phyloP scores from a whole-genome alignment of 2,888 invertebrate species.

The Linnaemya tessellans region DNA sequence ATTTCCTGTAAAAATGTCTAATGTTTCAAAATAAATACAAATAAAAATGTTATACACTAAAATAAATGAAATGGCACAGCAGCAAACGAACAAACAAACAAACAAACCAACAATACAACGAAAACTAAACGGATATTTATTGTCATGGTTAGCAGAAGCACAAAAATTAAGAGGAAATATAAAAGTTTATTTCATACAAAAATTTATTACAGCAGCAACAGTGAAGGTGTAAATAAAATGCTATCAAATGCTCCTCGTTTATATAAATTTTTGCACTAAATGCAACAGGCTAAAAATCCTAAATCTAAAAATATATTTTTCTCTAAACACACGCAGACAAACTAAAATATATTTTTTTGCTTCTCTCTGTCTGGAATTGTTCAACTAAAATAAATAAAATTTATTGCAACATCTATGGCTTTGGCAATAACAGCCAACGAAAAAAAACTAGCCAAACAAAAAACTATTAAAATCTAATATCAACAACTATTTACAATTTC shows the following conservation, averaged over 20 bases:
- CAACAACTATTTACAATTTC: conserved; percentile 73
- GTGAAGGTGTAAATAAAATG: conserved; percentile 25
- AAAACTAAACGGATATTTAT: conserved; percentile 65
- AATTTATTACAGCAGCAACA: background rate
- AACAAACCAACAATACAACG: conserved; percentile 11
- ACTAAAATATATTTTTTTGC: background rate
- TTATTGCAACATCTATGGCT: conserved; percentile 50
- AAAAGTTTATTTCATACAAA: background rate
- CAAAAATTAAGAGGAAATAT: conserved; percentile 7
- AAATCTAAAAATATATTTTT: conserved; percentile 46
- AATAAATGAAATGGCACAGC: conserved; percentile 44
- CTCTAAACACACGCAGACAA: background rate
- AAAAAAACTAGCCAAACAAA: conserved; percentile 42
- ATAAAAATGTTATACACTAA: conserved; percentile 33
- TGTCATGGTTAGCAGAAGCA: conserved; percentile 62
- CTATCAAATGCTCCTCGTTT: background rate
- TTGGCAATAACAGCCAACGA: conserved; percentile 47
- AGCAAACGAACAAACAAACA: background rate
- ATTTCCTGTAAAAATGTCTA: conserved; percentile 71
- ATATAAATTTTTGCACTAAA: conserved; percentile 4
- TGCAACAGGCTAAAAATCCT: conserved; percentile 68
- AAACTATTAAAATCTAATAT: conserved; percentile 76
- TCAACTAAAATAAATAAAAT: conserved; percentile 54
- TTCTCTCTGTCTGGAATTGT: conserved; percentile 6
- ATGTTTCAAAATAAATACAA: conserved; percentile 61